phyloP scores from a whole-genome alignment of 2,888 invertebrate species.

The Synanthedon myopaeformis region DNA sequence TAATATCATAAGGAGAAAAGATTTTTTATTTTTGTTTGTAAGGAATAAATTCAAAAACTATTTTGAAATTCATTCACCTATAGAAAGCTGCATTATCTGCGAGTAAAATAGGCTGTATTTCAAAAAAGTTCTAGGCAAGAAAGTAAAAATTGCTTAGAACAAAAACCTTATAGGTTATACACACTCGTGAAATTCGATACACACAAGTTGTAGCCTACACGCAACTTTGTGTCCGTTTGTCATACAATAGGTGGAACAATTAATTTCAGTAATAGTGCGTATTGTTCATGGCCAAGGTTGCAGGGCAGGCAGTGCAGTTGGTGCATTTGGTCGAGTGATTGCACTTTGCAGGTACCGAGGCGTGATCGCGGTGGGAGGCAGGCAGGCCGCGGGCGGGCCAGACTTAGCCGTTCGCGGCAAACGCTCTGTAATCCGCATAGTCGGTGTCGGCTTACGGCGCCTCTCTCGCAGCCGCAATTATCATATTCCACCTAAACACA shows the following conservation, averaged over 20 bases:
- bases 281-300: constrained; percentile 2
- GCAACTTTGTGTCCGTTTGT: too few species aligned
- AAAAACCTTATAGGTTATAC: too few species aligned
- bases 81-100: too few species aligned
- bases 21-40: too few species aligned
- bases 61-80: too few species aligned
- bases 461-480: constrained; percentile 58
- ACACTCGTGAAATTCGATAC: too few species aligned
- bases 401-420: constrained; percentile 20
- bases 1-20: too few species aligned
- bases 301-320: neutral
- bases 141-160: too few species aligned
- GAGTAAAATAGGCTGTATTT: too few species aligned
- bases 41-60: too few species aligned
- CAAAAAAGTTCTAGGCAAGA: too few species aligned
- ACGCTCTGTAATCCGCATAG: constrained; percentile 60
- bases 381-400: constrained; percentile 10
- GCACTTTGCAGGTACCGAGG: constrained; percentile 11
- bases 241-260: neutral
- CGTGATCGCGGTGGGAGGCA: constrained; percentile 17
- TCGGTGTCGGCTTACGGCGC: constrained; percentile 66
- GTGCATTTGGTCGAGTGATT: constrained; percentile 4
- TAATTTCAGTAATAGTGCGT: neutral
- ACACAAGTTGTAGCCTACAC: too few species aligned
- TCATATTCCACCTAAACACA: constrained; percentile 70